Base-by-base conservation (phyloP, 2,113 vertebrate genomes). In the Aptenodytes forsteri region DNA sequence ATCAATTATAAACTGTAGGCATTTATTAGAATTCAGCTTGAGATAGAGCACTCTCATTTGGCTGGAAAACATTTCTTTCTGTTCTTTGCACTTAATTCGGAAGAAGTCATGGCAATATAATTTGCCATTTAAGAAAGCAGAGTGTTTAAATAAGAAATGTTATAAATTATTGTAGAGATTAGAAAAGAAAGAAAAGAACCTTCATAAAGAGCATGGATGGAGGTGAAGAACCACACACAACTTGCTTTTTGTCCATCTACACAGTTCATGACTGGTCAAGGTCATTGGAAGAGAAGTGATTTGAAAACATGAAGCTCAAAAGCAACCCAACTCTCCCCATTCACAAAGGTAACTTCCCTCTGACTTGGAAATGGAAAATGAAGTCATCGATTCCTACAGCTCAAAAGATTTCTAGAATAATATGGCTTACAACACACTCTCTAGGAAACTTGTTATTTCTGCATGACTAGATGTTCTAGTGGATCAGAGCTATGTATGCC, bases 1-100 rank as follows among this genome's bases (percentile, higher is more conserved):
- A 98, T 98, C 93, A 97, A 94, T 98, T 98, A 98, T 95, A 97
- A 98, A 98, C 95, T 92, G 96, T 70, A 95, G 89, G 91, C 95
- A 97, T 98, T 98, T 98, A 97, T 98, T 98, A 98, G 90, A 98
- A 97, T 97, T 93, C 97, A 94, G 83, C 82, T 97, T 91, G 87
- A 97, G 94, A 97, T 22, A 97, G 93, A 98, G 92, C 87, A 64
- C 83, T 93, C 67, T 79, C 69, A 52, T 94, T 80, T 75, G 55
- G 42, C 75, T 93, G 78, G 85, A 92, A 95, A 97, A 91, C 67
- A 76, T 81, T 87, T 72, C 17, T 83, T 88, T 93, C 67, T 94
- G 30, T 89, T 82, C 77, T 87, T 82, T 85, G 55, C 50, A 89
- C 65, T 97, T 91, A 87, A 80, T 76, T 66, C 16, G 85, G 73